A percentile compares a stretch with the other conserved stretches of the same genome.
phyloP scores from a whole-genome alignment of 2,113 vertebrate genomes.

The Apodemus sylvaticus region DNA sequence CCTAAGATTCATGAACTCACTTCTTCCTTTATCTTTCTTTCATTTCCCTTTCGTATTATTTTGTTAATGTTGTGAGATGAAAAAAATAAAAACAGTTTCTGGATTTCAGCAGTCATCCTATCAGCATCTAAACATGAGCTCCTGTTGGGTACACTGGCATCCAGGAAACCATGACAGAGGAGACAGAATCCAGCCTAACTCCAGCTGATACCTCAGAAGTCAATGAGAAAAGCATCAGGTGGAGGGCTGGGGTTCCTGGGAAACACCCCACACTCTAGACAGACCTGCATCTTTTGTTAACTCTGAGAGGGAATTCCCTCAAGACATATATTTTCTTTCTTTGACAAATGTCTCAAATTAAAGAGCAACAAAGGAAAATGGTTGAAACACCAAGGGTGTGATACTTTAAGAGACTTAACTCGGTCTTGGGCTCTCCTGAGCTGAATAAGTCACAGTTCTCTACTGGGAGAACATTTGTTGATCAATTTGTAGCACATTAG shows the following conservation, averaged over 20 bases:
- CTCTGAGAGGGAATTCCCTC: slow-evolving; percentile 59
- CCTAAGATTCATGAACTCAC: neutral
- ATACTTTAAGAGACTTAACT: slow-evolving; percentile 75
- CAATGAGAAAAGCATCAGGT: slow-evolving; percentile 54
- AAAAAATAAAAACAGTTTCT: neutral
- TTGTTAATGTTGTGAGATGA: neutral
- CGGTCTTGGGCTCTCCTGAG: neutral
- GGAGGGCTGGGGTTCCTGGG: slow-evolving; percentile 47
- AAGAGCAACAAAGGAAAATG: slow-evolving; percentile 74
- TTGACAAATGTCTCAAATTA: slow-evolving; percentile 79
- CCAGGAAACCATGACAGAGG: neutral
- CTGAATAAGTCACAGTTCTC: slow-evolving; percentile 47
- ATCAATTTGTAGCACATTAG: slow-evolving; percentile 71
- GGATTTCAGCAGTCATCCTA: neutral
- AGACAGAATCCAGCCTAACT: too few species aligned
- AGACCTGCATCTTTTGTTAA: slow-evolving; percentile 60
- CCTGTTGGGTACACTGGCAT: neutral
- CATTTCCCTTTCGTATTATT: neutral
- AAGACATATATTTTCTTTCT: slow-evolving; percentile 73
- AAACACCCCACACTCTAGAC: neutral
- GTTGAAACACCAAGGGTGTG: slow-evolving; percentile 73
- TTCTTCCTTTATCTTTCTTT: neutral
- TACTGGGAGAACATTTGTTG: slow-evolving; percentile 57
- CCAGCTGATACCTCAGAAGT: neutral
- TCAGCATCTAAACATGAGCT: neutral